Base-by-base conservation (phyloP, 64 coral and sea anemone genomes). In the Pachyseris speciosa region DNA sequence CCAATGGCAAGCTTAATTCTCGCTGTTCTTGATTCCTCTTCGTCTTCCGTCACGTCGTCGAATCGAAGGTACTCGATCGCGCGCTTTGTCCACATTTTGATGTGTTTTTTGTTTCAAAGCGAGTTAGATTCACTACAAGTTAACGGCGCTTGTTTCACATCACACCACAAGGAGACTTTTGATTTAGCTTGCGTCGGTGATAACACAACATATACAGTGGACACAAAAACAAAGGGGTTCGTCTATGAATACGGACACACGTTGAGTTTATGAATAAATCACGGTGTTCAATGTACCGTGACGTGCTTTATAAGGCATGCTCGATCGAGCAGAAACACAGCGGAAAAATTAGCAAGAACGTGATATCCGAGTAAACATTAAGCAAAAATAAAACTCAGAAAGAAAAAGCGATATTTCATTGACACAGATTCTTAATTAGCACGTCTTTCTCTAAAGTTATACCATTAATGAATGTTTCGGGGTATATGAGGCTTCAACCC, bases 251-350 rank as follows among this genome's bases (percentile, higher is more conserved):
- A 81, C 30, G 37, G 31, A 22, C 77, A 61, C 53, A 81, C 51
- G 77, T 27, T 30, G 51, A 36, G 36, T 12, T 0, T 53, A 81
- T 81, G 15, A 81, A 81, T 81, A 81, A 81, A 41, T 81, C 53
- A 81, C 33, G 77, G 28, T 40, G 20, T n/a, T 63, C 32, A 61
- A 10, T 61, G 32, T 17, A 60, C 30, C 36, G 77, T 81, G 77
- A 61, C 77, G 33, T 81, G 51, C 33, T 36, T n/a, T 17, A 11
- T 17, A 39, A 81, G 77, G 77, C 34, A 81, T 81, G 77, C 77
- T 81, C 36, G 22, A 58, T 61, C 52, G 36, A 81, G 53, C 77
- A 81, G 33, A 81, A 81, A 60, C 29, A 39, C 55, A n/a, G n/a
- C n/a, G n/a, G n/a, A n/a, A n/a, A n/a, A n/a, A n/a, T 52, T 10